A percentile compares a stretch with the other conserved stretches of the same genome.
phyloP scores from a whole-genome alignment of 2,888 invertebrate genomes.

The Morpho deidamia region DNA sequence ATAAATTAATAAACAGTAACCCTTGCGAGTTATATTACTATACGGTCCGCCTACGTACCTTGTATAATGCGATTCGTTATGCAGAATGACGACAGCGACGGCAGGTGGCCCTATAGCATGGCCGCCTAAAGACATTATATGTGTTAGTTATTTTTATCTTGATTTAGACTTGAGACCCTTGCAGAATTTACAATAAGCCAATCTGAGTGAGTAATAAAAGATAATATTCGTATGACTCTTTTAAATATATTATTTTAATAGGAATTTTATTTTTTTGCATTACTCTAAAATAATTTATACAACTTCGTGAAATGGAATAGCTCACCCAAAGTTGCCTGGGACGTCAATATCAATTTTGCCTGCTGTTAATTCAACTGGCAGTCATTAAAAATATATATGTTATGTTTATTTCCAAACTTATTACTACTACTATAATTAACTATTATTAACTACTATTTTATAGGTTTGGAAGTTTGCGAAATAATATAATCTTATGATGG shows the following conservation, averaged over 20 bases:
- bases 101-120: conserved; percentile 53
- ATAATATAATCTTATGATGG: conserved; percentile 5
- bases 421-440: no score
- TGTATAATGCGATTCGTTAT: conserved; percentile 67
- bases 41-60: conserved; percentile 33
- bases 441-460: no score
- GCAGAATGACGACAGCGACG: conserved; percentile 44
- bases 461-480: no score
- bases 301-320: no score
- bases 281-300: no score
- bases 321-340: no score
- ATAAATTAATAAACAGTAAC: conserved; percentile 3
- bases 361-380: no score
- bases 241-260: no score
- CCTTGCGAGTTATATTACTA: conserved; percentile 15
- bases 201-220: neutral
- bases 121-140: conserved; percentile 13
- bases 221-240: neutral
- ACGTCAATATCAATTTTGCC: no score
- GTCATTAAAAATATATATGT: no score
- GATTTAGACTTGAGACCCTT: conserved; percentile 5
- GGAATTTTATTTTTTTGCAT: no score
- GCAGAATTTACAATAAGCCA: neutral
- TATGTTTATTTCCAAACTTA: no score
- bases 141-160: conserved; percentile 6